Conservation (phyloP, 1,140 invertebrate genomes). For the Daktulosphaira vitifoliae region DNA sequence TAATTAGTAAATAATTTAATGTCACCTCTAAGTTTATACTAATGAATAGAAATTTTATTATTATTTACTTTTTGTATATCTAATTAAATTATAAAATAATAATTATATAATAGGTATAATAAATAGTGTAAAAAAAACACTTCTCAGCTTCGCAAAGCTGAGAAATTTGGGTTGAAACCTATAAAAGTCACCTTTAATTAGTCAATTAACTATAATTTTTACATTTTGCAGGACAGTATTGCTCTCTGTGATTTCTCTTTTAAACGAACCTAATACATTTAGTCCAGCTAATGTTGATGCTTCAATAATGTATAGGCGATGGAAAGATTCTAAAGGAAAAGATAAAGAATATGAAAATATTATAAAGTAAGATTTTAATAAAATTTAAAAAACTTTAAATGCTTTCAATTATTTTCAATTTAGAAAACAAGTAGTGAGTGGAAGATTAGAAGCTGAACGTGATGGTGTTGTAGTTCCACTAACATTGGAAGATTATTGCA, state of each 20-base stretch:
- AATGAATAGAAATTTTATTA: no score
- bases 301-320: conserved; percentile 97
- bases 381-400: neutral
- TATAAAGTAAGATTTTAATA: conserved; percentile 65
- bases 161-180: no score
- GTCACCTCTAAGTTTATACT: no score
- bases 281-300: conserved; percentile 99
- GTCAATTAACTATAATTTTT: conserved; percentile 16
- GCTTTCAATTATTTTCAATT: conserved; percentile 16
- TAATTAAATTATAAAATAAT: no score
- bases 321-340: conserved; percentile 95
- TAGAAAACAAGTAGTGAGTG: conserved; percentile 93
- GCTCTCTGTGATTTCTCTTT: conserved; percentile 92
- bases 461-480: conserved; percentile 94
- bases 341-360: conserved; percentile 99
- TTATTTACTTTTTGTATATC: no score
- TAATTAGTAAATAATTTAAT: no score
- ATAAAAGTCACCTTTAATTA: no score
- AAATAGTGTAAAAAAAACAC: no score
- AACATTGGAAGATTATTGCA: conserved; percentile 94
- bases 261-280: conserved; percentile 99
- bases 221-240: conserved; percentile 75
- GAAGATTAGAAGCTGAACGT: conserved; percentile 86
- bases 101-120: no score
- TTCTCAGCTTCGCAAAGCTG: no score